Percentiles rank a stretch among this genome's conserved stretches.
phyloP scores from a whole-genome alignment of 2,888 invertebrate species.

The Alloplasta piceator region DNA sequence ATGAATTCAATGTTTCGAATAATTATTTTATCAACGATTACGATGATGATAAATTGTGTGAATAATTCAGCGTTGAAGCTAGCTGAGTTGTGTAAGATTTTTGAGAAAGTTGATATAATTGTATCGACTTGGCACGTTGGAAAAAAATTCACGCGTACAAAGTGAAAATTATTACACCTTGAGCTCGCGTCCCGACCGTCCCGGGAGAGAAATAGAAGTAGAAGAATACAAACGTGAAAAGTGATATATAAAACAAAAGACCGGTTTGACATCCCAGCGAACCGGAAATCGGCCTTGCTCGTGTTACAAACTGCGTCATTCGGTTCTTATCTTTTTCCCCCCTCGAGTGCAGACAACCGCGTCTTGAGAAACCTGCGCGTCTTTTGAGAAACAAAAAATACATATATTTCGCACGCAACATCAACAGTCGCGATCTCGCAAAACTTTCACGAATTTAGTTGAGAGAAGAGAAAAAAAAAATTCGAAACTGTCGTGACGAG shows the following conservation, averaged over 20 bases:
- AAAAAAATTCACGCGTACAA: constrained; percentile 20
- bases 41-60: too few relatives aligned
- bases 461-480: constrained; percentile 17
- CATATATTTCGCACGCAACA: not conserved
- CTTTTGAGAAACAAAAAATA: constrained; percentile 4
- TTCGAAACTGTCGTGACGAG: constrained; percentile 16
- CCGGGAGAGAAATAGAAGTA: constrained; percentile 9
- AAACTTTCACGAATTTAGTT: constrained; percentile 22
- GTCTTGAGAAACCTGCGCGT: constrained; percentile 10
- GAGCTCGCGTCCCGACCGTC: constrained; percentile 36
- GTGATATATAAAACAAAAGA: constrained; percentile 6
- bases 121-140: constrained; percentile 1
- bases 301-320: constrained; percentile 49
- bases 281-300: constrained; percentile 53
- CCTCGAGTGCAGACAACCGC: constrained; percentile 8
- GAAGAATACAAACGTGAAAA: constrained; percentile 7
- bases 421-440: constrained; percentile 4
- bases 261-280: constrained; percentile 30
- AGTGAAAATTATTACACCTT: constrained; percentile 8
- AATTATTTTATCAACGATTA: too few relatives aligned
- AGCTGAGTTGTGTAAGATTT: too few relatives aligned
- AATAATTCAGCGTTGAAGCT: too few relatives aligned
- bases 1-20: too few relatives aligned
- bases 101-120: too few relatives aligned
- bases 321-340: constrained; percentile 35